These are phyloP conservation scores for Erebia ligea DNA, from an alignment of 2,888 invertebrate species.

Conservation along the genomic window DNA sequence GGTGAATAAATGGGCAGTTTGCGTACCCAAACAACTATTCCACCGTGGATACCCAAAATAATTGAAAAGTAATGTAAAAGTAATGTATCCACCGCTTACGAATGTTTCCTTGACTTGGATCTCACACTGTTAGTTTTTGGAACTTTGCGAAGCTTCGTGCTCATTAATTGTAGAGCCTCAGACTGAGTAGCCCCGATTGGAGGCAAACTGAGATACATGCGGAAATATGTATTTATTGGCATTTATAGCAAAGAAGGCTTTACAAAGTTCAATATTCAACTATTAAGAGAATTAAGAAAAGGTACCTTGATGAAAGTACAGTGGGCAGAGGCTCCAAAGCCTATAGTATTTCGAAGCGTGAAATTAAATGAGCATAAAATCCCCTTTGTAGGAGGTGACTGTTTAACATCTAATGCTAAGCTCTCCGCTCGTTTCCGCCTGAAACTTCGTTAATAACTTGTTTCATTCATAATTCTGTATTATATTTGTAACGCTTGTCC, in stretches of 20 bases:
- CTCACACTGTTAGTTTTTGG: neutral
- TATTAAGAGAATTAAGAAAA: neutral
- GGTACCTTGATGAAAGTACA: neutral
- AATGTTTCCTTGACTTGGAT: neutral
- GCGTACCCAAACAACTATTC: constrained; percentile 40
- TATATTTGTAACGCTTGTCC: constrained; percentile 15
- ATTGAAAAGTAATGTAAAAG: constrained; percentile 40
- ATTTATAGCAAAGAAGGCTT: too few species aligned
- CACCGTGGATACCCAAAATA: constrained; percentile 36
- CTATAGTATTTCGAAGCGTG: constrained; percentile 55
- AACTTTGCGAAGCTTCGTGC: too few species aligned
- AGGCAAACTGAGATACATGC: too few species aligned
- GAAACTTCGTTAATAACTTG: constrained; percentile 44
- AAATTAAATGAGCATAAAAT: constrained; percentile 67
- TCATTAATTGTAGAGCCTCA: too few species aligned
- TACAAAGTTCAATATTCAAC: neutral
- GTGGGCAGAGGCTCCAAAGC: constrained; percentile 39
- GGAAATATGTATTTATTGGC: too few species aligned
- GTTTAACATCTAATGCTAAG: constrained; percentile 57
- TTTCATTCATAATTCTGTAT: constrained; percentile 39
- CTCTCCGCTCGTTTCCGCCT: constrained; percentile 36
- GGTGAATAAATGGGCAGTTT: constrained; percentile 26
- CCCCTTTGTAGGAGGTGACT: constrained; percentile 60
- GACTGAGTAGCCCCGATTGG: too few species aligned
- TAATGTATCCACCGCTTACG: constrained; percentile 16